These are phyloP conservation scores for Atta colombica DNA, from an alignment of 1,140 invertebrate genomes.

Conservation along the genomic window DNA sequence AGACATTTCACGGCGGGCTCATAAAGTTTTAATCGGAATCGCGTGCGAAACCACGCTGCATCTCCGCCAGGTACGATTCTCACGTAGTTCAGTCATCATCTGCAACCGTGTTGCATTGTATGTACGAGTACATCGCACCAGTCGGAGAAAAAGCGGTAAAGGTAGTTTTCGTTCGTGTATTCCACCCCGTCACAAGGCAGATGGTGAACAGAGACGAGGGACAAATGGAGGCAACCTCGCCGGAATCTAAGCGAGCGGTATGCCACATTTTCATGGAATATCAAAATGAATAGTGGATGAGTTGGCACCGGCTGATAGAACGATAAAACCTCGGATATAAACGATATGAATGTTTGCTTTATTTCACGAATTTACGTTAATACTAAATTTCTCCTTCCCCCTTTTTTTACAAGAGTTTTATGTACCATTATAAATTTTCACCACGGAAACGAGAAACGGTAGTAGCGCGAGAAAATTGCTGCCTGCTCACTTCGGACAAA, in stretches of 20 bases:
- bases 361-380: constrained; percentile 61
- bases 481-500: constrained; percentile 19
- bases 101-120: constrained; percentile 38
- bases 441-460: constrained; percentile 52
- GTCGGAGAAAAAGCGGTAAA: constrained; percentile 11
- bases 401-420: constrained; percentile 55
- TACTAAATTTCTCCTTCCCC: constrained; percentile 39
- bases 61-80: constrained; percentile 62
- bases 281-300: constrained; percentile 61
- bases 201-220: constrained; percentile 8
- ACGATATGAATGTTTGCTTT: constrained; percentile 25
- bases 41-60: constrained; percentile 19
- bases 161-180: background rate
- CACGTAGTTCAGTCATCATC: constrained; percentile 67
- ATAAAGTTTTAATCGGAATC: constrained; percentile 65
- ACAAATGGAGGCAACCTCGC: background rate
- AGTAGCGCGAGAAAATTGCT: constrained; percentile 55
- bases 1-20: constrained; percentile 30
- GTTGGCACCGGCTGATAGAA: constrained; percentile 51
- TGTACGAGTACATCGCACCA: background rate
- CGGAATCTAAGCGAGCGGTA: background rate
- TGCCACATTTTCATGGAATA: constrained; percentile 32
- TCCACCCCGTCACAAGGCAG: background rate
- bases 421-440: constrained; percentile 60
- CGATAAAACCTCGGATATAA: constrained; percentile 51